phyloP scores from a whole-genome alignment of 1,140 invertebrate genomes.

The Lasioglossum baleicum region DNA sequence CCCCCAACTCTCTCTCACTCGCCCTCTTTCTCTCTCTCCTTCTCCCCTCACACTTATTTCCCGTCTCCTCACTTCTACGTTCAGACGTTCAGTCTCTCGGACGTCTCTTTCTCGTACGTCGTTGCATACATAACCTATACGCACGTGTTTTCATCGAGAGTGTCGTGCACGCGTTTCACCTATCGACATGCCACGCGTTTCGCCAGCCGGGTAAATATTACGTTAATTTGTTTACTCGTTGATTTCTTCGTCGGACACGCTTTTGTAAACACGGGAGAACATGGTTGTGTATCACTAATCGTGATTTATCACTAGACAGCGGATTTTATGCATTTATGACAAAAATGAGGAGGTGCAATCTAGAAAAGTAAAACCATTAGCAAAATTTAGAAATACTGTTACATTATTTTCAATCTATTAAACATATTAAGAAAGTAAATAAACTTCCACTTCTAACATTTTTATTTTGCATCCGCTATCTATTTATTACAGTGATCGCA shows the following conservation, averaged over 20 bases:
- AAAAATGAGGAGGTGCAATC: too few relatives aligned
- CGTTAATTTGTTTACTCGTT: neutral
- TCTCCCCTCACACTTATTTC: constrained; percentile 27
- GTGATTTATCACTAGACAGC: too few relatives aligned
- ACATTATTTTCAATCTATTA: too few relatives aligned
- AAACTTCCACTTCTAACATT: too few relatives aligned
- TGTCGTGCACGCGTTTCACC: neutral
- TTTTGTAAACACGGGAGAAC: neutral
- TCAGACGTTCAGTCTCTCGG: constrained; percentile 5
- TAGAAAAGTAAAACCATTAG: too few relatives aligned
- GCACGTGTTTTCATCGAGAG: constrained; percentile 32
- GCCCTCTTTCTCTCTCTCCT: constrained; percentile 18
- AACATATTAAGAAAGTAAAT: too few relatives aligned
- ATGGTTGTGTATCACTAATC: too few relatives aligned
- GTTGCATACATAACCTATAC: constrained; percentile 37
- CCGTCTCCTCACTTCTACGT: constrained; percentile 7
- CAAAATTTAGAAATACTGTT: too few relatives aligned
- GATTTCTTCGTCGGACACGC: neutral
- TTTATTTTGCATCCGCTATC: too few relatives aligned
- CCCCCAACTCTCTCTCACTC: neutral
- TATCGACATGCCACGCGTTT: constrained; percentile 19
- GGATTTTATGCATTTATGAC: too few relatives aligned
- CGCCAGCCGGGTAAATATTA: neutral
- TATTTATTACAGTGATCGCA: too few relatives aligned
- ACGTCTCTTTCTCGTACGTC: constrained; percentile 5